Evolutionary conservation across 1,140 invertebrate species (phyloP), one percentile per base, ranked within the genome.

Genomic region (Drosophila takahashii): DNA sequence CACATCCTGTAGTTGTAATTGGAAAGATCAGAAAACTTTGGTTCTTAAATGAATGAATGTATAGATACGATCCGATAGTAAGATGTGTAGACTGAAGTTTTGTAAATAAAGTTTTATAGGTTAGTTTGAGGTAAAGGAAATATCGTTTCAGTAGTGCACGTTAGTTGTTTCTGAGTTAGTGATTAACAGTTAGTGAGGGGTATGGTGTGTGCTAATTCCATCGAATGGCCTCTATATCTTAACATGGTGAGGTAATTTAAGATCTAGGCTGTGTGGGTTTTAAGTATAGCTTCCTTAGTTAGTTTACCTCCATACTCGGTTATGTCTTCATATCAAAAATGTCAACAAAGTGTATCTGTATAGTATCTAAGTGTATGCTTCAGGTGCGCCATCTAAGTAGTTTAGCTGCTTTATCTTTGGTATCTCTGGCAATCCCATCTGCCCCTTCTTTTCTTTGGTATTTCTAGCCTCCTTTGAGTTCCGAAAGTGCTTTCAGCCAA

Each of bases 281-380:
- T 45, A 54, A 13, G 48, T 67, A 27, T 61, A 39, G 34, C 45
- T 52, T 52, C 29, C 41, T 53, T 37, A 50, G 65, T 69, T 56
- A 48, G 64, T 54, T 70, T 70, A 56, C 41, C 37, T 45, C 11
- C 34, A 26, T 26, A 15, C 39, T 41, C 27, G 18, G 18, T 37
- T 56, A 44, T 42, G 56, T 77, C 61, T 77, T 61, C 50, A 65
- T 75, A 65, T 57, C 41, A 66, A 73, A 74, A 61, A 44, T 67
- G 45, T 65, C 64, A 65, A 67, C 60, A 65, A 65, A 15, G 32
- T 52, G 62, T 66, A 27, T 72, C 48, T 56, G 18, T 37, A 48
- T 66, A 50, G 47, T 32, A 50, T 47, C 29, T 73, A 39, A 16
- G 18, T 60, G 10, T 60, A 60, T 61, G 36, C 61, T 13, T 73